Percentiles rank a stretch among this genome's conserved stretches.
These are phyloP conservation scores for Harpagoxenus sublaevis DNA, from an alignment of 2,888 invertebrate genomes.

Conservation along the genomic window DNA sequence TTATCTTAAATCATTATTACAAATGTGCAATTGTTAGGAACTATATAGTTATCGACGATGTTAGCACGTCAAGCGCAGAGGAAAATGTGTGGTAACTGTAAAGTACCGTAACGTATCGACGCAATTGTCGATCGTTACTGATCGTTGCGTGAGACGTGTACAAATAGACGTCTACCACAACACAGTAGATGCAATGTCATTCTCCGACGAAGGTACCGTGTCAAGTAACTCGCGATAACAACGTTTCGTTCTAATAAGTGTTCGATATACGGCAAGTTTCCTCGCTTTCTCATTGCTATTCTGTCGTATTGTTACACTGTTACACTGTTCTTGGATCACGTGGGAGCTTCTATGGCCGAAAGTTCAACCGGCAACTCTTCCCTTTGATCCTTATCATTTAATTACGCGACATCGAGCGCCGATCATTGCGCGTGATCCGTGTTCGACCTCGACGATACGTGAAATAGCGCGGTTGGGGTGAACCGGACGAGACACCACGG, in stretches of 20 bases:
- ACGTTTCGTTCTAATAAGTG: constrained; percentile 66
- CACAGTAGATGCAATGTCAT: constrained; percentile 55
- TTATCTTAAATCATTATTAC: constrained; percentile 7
- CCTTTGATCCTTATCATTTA: constrained; percentile 48
- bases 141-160: constrained; percentile 66
- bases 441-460: constrained; percentile 26
- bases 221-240: constrained; percentile 68
- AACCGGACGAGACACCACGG: background rate
- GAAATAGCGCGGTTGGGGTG: constrained; percentile 9
- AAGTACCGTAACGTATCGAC: constrained; percentile 63
- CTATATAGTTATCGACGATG: background rate
- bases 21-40: background rate
- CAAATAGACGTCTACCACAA: constrained; percentile 56
- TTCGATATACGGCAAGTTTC: constrained; percentile 46
- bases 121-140: constrained; percentile 56
- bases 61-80: constrained; percentile 51
- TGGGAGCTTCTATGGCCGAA: background rate
- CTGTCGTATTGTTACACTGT: constrained; percentile 47
- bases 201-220: constrained; percentile 62
- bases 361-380: background rate
- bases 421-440: constrained; percentile 37
- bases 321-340: constrained; percentile 36
- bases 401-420: constrained; percentile 27
- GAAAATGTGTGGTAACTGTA: constrained; percentile 70
- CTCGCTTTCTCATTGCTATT: constrained; percentile 61